Evolutionary conservation across 2,888 invertebrate species (phyloP), one percentile per base, ranked within the genome.

Genomic region (Alloscopus bannaensis): DNA sequence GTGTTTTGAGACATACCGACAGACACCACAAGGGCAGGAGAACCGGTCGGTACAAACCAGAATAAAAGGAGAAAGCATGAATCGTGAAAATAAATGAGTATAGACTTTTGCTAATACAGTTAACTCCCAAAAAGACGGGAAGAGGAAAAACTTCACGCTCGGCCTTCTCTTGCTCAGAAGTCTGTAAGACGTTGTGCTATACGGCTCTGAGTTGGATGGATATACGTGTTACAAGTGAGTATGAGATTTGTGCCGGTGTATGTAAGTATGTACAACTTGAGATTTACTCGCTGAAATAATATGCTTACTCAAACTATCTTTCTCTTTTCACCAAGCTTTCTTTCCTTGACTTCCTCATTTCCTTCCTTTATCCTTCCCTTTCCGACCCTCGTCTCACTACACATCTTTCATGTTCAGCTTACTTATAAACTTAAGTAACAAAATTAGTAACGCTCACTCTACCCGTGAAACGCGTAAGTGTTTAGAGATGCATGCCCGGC

Each of bases 221-320:
- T 42, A 18, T 42, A 26, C 26, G 1, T 26, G 11, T 24, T 26
- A 3, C 8, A 24, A 55, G 26, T 20, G 45, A 31, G 28, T 28
- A 66, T 65, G 50, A 4, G 3, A 18, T 55, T 11, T 50, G 50
- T n/a, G 50, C 47, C 50, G 16, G 55, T 68, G 68, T 31, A 40
- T 28, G 29, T 59, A 29, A 40, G 13, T 31, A 45, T 69, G 59
- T 59, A 59, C n/a, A n/a, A n/a, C 70, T 59, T 42, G 47, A 70
- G 70, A 70, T 70, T 70, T 70, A 57, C 59, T 57, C 45, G 59
- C 42, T 59, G 47, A 59, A 70, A 70, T 59, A 70, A 70, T 70
- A 70, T 70, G 57, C 59, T 70, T 70, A 42, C 70, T 70, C 22
- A 59, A 69, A 70, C 70, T 47, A 45, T 68, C 68, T 50, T 55